These are phyloP conservation scores for Ranitomeya variabilis DNA, from an alignment of 2,113 vertebrate species.

Conservation along the genomic window DNA sequence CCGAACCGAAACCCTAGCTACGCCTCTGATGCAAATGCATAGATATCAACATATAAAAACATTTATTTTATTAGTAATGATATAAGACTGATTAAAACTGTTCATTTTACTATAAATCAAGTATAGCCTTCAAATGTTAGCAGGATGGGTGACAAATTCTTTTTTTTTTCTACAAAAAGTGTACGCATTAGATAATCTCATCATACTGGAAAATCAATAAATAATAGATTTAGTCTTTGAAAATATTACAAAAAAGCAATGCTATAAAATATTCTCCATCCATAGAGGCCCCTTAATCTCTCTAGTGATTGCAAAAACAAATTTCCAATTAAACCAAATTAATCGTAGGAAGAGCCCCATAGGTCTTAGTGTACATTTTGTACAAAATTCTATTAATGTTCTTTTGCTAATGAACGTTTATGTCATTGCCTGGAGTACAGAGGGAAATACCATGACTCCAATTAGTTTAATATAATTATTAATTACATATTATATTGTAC, in stretches of 20 bases:
- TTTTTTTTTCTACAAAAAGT: not conserved
- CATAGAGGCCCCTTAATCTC: not conserved
- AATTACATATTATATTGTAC: constrained; percentile 23
- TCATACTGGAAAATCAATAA: not conserved
- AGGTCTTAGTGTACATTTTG: not conserved
- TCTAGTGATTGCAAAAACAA: not conserved
- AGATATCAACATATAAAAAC: no score
- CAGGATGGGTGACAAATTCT: not conserved
- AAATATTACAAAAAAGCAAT: not conserved
- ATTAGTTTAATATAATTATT: constrained; percentile 13
- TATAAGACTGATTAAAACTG: no score
- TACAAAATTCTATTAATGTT: not conserved
- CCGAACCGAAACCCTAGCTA: no score
- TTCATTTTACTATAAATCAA: not conserved
- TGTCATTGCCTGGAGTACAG: not conserved
- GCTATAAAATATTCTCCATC: not conserved
- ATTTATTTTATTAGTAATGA: no score
- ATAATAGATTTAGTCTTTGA: not conserved
- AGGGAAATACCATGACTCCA: not conserved
- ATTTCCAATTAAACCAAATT: not conserved
- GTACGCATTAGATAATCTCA: not conserved
- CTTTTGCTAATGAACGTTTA: not conserved
- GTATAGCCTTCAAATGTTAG: not conserved
- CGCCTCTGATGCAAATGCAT: no score
- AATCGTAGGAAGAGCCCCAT: not conserved